phyloP scores from a whole-genome alignment of 2,888 invertebrate genomes.

The Pemphredon lugubris region DNA sequence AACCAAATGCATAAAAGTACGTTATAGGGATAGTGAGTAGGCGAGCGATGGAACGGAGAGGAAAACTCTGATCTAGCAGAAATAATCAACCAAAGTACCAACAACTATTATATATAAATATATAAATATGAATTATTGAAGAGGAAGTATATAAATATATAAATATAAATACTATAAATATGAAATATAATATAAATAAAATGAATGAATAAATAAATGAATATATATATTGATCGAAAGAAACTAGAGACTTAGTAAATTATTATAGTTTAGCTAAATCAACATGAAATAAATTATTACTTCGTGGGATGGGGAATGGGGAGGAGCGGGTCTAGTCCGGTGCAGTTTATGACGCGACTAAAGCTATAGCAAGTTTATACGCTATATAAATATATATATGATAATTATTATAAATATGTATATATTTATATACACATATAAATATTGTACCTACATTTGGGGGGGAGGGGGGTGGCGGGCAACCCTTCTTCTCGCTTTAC shows the following conservation, averaged over 20 bases:
- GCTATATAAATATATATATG: conserved; percentile 78
- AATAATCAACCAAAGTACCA: conserved; percentile 88
- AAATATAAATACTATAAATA: conserved; percentile 73
- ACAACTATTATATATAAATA: conserved; percentile 80
- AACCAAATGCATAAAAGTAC: conserved; percentile 47
- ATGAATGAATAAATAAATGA: conserved; percentile 83
- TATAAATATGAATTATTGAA: conserved; percentile 61
- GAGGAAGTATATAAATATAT: conserved; percentile 66
- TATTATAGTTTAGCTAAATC: conserved; percentile 75
- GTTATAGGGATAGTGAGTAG: conserved; percentile 46
- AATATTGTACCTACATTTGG: conserved; percentile 59
- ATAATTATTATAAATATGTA: conserved; percentile 62
- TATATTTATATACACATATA: conserved; percentile 46
- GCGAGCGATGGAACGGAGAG: conserved; percentile 71
- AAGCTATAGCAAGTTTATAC: conserved; percentile 77
- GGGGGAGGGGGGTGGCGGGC: conserved; percentile 51
- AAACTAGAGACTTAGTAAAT: conserved; percentile 77
- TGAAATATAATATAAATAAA: conserved; percentile 68
- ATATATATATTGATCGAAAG: conserved; percentile 80
- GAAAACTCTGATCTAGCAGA: conserved; percentile 82
- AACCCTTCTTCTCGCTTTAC: conserved; percentile 56
- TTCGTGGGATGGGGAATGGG: conserved; percentile 38
- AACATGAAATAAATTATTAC: conserved; percentile 61
- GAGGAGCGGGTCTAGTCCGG: conserved; percentile 55
- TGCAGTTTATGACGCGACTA: conserved; percentile 45